These are phyloP conservation scores for Papilio helenus DNA, from an alignment of 1,140 invertebrate genomes.

Conservation along the genomic window DNA sequence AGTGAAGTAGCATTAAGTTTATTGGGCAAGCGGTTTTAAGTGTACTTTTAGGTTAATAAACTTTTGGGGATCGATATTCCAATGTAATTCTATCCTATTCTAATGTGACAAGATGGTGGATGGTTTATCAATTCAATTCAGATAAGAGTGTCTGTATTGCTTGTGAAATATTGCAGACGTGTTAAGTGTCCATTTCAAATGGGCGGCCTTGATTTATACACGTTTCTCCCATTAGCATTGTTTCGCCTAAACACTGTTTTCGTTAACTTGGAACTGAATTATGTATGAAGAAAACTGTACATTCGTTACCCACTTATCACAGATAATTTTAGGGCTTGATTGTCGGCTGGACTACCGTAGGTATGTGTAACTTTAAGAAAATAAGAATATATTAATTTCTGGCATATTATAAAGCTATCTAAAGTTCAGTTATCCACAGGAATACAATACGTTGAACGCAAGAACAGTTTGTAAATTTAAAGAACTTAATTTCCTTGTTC, in stretches of 20 bases:
- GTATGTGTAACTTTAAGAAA: too few species aligned
- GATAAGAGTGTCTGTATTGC: not conserved
- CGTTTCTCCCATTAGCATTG: constrained; percentile 14
- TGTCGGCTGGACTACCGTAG: too few species aligned
- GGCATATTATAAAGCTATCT: too few species aligned
- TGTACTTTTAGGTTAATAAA: not conserved
- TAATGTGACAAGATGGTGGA: not conserved
- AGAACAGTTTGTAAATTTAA: too few species aligned
- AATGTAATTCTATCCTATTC: not conserved
- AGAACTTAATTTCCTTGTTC: too few species aligned
- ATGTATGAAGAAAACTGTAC: not conserved
- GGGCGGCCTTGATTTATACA: constrained; percentile 12
- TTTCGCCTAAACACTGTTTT: not conserved
- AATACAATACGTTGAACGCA: too few species aligned
- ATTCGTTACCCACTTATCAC: not conserved
- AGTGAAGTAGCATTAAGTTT: not conserved
- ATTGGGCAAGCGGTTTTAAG: not conserved
- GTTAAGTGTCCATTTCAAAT: not conserved
- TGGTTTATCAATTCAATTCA: not conserved
- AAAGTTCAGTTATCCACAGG: too few species aligned
- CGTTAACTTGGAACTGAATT: not conserved
- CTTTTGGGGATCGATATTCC: not conserved
- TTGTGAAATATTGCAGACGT: not conserved
- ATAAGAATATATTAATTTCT: too few species aligned
- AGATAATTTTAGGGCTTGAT: not conserved